Percentiles rank a stretch among this genome's conserved stretches.
phyloP scores from a whole-genome alignment of 2,113 vertebrate species.

The Oceanites oceanicus region DNA sequence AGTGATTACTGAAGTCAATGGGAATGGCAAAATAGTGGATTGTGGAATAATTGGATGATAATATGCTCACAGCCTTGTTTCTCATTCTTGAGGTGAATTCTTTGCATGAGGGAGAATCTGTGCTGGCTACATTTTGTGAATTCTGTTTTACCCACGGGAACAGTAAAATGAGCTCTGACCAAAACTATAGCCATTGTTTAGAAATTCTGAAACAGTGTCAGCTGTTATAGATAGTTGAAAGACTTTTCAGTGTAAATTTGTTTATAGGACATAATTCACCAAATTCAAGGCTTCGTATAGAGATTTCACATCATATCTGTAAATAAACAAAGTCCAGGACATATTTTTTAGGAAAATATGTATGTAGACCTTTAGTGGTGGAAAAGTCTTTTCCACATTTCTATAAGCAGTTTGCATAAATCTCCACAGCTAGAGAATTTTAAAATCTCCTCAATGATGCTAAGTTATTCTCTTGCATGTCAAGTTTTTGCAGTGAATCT shows the following conservation, averaged over 20 bases:
- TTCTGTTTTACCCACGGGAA: not conserved
- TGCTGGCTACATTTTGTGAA: not conserved
- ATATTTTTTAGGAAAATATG: not conserved
- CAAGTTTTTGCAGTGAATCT: constrained; percentile 30
- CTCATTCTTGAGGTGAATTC: not conserved
- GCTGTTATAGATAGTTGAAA: not conserved
- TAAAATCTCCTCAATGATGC: constrained; percentile 28
- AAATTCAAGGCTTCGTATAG: not conserved
- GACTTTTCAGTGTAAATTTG: not conserved
- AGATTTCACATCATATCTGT: not conserved
- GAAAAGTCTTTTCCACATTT: constrained; percentile 1
- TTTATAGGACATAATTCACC: not conserved
- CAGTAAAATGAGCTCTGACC: not conserved
- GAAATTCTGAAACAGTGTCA: not conserved
- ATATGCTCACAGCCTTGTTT: not conserved
- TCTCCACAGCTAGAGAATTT: constrained; percentile 16
- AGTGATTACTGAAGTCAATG: not conserved
- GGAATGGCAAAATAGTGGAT: not conserved
- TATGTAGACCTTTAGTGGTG: not conserved
- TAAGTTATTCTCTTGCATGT: constrained; percentile 22
- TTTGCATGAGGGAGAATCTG: not conserved
- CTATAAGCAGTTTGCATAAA: constrained; percentile 29
- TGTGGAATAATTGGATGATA: not conserved
- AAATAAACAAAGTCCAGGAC: not conserved
- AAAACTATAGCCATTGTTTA: not conserved